These are phyloP conservation scores for Trididemnum clinides DNA, from an alignment of 23 tunicate genomes.

Conservation along the genomic window DNA sequence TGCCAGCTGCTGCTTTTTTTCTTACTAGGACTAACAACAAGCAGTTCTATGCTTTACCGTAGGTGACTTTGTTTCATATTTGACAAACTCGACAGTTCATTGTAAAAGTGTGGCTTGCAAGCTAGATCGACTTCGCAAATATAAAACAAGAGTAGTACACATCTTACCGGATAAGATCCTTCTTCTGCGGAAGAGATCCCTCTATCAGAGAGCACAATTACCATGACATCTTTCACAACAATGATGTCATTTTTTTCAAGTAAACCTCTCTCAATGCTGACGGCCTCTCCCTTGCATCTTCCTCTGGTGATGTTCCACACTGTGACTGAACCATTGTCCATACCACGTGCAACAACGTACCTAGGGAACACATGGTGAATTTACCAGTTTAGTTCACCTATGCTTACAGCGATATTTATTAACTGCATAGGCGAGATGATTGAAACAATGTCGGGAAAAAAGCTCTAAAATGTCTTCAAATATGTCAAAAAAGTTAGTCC, in stretches of 20 bases:
- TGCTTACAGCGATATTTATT: too few relatives aligned
- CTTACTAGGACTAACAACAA: too few relatives aligned
- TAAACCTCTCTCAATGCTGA: conserved; percentile 83
- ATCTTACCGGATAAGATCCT: conserved; percentile 56
- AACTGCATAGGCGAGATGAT: too few relatives aligned
- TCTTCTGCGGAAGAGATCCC: conserved; percentile 58
- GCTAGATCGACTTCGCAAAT: background rate
- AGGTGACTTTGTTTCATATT: too few relatives aligned
- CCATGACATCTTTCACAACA: conserved; percentile 73
- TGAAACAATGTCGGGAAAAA: too few relatives aligned
- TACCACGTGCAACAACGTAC: conserved; percentile 88
- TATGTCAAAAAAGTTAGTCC: too few relatives aligned
- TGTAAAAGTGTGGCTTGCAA: background rate
- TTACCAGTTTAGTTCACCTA: too few relatives aligned
- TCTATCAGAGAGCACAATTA: conserved; percentile 71
- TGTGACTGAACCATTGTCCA: conserved; percentile 87
- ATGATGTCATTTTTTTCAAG: conserved; percentile 85
- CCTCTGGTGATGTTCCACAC: conserved; percentile 91
- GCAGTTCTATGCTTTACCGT: too few relatives aligned
- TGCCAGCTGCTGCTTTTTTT: too few relatives aligned
- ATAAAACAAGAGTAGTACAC: background rate
- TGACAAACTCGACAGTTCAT: background rate
- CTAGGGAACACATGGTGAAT: conserved; percentile 10
- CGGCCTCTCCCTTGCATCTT: conserved; percentile 84
- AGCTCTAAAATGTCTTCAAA: too few relatives aligned